Evolutionary conservation across 2,797 vertebrate species (phyloP).

Genomic region (Gallirallus australis): DNA sequence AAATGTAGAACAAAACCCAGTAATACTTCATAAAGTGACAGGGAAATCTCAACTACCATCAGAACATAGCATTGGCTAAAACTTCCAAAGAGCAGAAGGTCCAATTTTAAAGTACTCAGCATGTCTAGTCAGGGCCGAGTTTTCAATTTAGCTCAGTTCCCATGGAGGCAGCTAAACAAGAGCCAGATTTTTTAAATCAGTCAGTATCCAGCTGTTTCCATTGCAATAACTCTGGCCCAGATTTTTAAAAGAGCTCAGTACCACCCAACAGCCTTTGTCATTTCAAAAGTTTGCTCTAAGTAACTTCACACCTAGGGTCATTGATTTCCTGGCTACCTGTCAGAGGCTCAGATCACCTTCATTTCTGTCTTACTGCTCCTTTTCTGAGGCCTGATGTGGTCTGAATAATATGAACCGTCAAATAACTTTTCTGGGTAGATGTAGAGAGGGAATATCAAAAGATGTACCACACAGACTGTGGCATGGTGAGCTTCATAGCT

Average conservation of each 20-base stretch:
- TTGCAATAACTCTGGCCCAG: background rate
- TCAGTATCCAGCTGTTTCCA: slow-evolving; percentile 35
- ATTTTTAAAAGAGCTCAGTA: slow-evolving; percentile 16
- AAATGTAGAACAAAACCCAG: background rate
- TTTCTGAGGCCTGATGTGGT: background rate
- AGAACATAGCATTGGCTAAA: background rate
- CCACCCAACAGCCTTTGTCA: background rate
- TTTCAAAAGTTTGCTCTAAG: background rate
- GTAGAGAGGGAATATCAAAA: background rate
- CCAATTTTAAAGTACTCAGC: slow-evolving; percentile 10
- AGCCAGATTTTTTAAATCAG: slow-evolving; percentile 31
- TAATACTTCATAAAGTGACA: background rate
- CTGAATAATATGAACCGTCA: background rate
- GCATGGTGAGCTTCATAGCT: background rate
- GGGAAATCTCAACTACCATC: background rate
- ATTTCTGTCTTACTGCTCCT: background rate
- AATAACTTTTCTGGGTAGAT: background rate
- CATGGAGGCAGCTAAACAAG: slow-evolving; percentile 32
- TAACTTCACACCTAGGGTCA: background rate
- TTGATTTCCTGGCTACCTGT: background rate
- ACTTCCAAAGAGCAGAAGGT: slow-evolving; percentile 38
- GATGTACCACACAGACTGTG: background rate
- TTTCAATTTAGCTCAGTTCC: slow-evolving; percentile 45
- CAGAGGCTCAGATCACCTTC: background rate
- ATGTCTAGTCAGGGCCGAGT: background rate